Conservation (phyloP, 2,797 vertebrate genomes). For the Hemitrygon akajei region DNA sequence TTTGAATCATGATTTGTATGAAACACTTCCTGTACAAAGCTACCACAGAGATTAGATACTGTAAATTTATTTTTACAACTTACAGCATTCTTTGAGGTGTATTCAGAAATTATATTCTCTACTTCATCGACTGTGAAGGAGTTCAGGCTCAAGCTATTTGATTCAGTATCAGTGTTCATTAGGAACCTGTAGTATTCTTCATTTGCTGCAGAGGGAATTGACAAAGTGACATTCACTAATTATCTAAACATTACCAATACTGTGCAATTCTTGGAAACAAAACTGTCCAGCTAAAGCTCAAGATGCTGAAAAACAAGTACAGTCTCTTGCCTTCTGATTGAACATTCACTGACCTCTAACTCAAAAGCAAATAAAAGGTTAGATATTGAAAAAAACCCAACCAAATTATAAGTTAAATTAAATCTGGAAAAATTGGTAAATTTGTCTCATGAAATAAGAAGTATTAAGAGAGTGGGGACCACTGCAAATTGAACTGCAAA, state of each 20-base stretch:
- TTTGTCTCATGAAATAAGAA: background rate
- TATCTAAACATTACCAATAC: background rate
- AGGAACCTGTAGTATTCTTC: conserved; percentile 89
- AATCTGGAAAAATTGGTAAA: background rate
- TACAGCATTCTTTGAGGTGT: conserved; percentile 80
- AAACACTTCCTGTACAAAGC: background rate
- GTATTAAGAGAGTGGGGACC: background rate
- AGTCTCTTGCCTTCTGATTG: background rate
- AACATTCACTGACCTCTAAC: too few species aligned
- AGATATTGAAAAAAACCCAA: background rate
- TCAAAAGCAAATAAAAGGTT: background rate
- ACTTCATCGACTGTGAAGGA: conserved; percentile 82
- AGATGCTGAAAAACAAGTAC: background rate
- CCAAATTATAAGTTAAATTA: background rate
- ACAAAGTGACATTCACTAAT: background rate
- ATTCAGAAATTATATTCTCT: conserved; percentile 78
- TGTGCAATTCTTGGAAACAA: too few species aligned
- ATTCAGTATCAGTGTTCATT: conserved; percentile 74
- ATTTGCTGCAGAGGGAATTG: conserved; percentile 62
- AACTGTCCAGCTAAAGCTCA: background rate
- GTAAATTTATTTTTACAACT: conserved; percentile 45
- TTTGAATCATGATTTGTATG: background rate
- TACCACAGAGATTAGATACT: background rate
- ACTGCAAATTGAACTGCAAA: background rate
- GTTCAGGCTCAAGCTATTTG: conserved; percentile 67